Conservation (phyloP, 2,797 vertebrate species). For the Paedocypris micromegethes region DNA sequence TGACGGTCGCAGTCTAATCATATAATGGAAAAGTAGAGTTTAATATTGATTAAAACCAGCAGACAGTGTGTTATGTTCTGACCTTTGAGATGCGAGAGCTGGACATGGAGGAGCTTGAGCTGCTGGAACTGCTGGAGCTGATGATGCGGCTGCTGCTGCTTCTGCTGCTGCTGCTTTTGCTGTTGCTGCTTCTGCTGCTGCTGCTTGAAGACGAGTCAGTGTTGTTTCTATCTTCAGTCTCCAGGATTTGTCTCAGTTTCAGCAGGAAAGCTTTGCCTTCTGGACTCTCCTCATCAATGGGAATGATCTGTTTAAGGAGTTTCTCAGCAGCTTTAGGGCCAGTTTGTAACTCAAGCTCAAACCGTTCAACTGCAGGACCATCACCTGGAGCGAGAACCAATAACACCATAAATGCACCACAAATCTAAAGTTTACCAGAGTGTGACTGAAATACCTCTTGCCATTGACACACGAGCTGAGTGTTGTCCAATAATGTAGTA, state of each 20-base stretch:
- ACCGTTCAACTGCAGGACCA: slow-evolving; percentile 65
- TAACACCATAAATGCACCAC: no score
- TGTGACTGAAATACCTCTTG: slow-evolving; percentile 25
- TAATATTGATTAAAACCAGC: neutral
- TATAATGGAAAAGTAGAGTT: neutral
- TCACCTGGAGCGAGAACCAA: slow-evolving; percentile 53
- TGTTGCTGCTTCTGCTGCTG: slow-evolving; percentile 16
- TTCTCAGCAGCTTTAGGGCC: slow-evolving; percentile 70
- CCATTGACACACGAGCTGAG: slow-evolving; percentile 5
- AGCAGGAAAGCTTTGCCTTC: slow-evolving; percentile 53
- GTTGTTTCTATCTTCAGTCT: slow-evolving; percentile 46
- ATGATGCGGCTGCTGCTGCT: slow-evolving; percentile 58
- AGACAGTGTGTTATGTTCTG: neutral
- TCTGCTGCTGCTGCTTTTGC: slow-evolving; percentile 16
- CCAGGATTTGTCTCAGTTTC: slow-evolving; percentile 72
- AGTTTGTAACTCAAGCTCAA: slow-evolving; percentile 71
- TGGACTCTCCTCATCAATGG: slow-evolving; percentile 45
- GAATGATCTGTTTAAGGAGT: slow-evolving; percentile 59
- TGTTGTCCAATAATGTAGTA: slow-evolving; percentile 63
- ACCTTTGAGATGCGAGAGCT: slow-evolving; percentile 46
- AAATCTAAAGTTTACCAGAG: no score
- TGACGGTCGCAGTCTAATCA: slow-evolving; percentile 35
- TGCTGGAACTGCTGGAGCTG: slow-evolving; percentile 19
- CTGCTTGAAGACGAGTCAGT: slow-evolving; percentile 27
- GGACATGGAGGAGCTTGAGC: slow-evolving; percentile 50